phyloP scores from a whole-genome alignment of 2,888 invertebrate species.

The Melipona bicolor region DNA sequence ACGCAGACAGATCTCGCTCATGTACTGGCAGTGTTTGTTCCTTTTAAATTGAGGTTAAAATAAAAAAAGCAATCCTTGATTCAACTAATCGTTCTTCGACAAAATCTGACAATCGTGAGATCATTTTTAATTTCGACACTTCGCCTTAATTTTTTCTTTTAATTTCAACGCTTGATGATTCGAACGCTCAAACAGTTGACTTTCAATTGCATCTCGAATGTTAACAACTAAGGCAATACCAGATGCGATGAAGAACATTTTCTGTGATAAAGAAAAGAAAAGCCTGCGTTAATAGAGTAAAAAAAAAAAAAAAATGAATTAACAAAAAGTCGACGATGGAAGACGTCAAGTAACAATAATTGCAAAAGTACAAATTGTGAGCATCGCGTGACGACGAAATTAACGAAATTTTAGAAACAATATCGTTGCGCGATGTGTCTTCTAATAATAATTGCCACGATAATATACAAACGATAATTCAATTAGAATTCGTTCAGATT shows the following conservation, averaged over 20 bases:
- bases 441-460: neutral
- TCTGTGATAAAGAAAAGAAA: neutral
- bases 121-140: too few species aligned
- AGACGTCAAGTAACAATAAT: neutral
- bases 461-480: slow-evolving; percentile 1
- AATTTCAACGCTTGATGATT: neutral
- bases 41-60: slow-evolving; percentile 16
- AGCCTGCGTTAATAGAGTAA: neutral
- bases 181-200: too few species aligned
- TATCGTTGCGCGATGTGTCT: neutral
- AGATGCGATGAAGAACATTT: neutral
- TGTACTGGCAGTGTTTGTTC: slow-evolving; percentile 63
- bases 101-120: neutral
- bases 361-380: neutral
- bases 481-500: neutral
- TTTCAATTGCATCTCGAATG: neutral
- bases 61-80: slow-evolving; percentile 22
- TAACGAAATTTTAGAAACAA: neutral
- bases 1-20: slow-evolving; percentile 46
- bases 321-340: neutral
- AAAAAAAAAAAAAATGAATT: neutral
- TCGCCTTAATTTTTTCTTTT: neutral
- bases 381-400: neutral
- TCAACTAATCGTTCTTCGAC: neutral
- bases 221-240: neutral